A percentile compares a stretch with the other conserved stretches of the same genome.
phyloP scores from a whole-genome alignment of 2,113 vertebrate species.

The Nothoprocta pentlandii region DNA sequence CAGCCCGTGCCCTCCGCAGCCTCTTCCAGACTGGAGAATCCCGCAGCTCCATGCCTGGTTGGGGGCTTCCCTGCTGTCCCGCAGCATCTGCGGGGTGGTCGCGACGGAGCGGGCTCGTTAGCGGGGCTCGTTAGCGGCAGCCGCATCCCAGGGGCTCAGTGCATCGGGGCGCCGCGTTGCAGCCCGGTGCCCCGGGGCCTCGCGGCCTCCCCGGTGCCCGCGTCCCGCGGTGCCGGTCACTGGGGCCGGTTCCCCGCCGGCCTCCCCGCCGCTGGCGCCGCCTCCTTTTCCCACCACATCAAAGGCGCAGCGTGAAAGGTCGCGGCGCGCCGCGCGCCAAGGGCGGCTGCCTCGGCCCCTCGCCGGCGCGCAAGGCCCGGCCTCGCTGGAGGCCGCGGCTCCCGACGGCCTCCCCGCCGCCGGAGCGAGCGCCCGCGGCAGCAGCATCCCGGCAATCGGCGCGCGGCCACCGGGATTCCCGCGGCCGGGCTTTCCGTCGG shows the following conservation, averaged over 20 bases:
- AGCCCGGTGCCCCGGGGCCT: neutral
- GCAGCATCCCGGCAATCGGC: too few relatives aligned
- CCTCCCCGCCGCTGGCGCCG: too few relatives aligned
- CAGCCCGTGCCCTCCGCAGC: neutral
- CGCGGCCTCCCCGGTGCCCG: too few relatives aligned
- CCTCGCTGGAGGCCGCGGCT: too few relatives aligned
- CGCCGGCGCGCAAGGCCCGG: neutral
- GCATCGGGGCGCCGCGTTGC: neutral
- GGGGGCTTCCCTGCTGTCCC: too few relatives aligned
- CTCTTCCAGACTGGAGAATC: too few relatives aligned
- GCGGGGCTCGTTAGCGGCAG: neutral
- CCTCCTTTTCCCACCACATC: slow-evolving; percentile 51
- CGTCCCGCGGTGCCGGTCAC: too few relatives aligned
- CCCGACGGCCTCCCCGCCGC: too few relatives aligned
- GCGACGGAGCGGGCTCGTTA: neutral
- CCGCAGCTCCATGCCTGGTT: too few relatives aligned
- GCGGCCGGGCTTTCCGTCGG: slow-evolving; percentile 51
- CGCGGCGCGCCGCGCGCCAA: neutral
- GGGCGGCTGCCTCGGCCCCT: neutral
- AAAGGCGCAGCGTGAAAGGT: slow-evolving; percentile 59
- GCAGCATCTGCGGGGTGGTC: too few relatives aligned
- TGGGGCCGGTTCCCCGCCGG: too few relatives aligned
- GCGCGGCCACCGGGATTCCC: slow-evolving; percentile 55
- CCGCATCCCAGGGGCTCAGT: neutral
- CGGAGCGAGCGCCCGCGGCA: too few relatives aligned